Percentiles rank a stretch among this genome's conserved stretches.
These are phyloP conservation scores for Eulithis testata DNA, from an alignment of 2,888 invertebrate genomes.

Conservation along the genomic window DNA sequence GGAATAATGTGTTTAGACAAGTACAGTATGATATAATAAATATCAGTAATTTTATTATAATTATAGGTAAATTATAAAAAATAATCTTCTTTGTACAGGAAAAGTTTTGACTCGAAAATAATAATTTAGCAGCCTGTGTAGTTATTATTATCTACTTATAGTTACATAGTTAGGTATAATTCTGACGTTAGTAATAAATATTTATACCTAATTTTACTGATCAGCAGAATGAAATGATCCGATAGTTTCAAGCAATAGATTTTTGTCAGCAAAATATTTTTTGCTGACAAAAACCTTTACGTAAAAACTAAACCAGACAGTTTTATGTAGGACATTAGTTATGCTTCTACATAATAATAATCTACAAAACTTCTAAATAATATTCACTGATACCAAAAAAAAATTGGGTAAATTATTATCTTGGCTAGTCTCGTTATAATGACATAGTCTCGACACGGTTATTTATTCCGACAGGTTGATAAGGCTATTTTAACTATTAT, in stretches of 20 bases:
- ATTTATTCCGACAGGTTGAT: conserved; percentile 5
- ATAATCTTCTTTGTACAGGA: too few species aligned
- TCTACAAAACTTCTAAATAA: too few species aligned
- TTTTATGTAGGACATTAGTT: background rate
- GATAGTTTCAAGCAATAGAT: background rate
- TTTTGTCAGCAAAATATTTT: background rate
- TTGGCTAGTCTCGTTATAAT: background rate
- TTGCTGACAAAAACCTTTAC: background rate
- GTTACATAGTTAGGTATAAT: too few species aligned
- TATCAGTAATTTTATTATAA: too few species aligned
- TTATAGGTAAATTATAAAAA: too few species aligned
- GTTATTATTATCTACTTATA: too few species aligned
- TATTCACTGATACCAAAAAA: too few species aligned
- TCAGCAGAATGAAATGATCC: conserved; percentile 5
- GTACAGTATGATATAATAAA: too few species aligned
- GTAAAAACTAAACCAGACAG: background rate
- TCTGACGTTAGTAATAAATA: too few species aligned
- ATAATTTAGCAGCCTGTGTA: too few species aligned
- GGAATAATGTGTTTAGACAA: too few species aligned
- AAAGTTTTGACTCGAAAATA: too few species aligned
- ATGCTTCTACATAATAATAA: background rate
- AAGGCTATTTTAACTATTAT: conserved; percentile 1
- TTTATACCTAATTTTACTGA: background rate
- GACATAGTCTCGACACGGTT: background rate
- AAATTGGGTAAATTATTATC: background rate